These are phyloP conservation scores for Drosophila pachea DNA, from an alignment of 1,140 invertebrate species.

Conservation along the genomic window DNA sequence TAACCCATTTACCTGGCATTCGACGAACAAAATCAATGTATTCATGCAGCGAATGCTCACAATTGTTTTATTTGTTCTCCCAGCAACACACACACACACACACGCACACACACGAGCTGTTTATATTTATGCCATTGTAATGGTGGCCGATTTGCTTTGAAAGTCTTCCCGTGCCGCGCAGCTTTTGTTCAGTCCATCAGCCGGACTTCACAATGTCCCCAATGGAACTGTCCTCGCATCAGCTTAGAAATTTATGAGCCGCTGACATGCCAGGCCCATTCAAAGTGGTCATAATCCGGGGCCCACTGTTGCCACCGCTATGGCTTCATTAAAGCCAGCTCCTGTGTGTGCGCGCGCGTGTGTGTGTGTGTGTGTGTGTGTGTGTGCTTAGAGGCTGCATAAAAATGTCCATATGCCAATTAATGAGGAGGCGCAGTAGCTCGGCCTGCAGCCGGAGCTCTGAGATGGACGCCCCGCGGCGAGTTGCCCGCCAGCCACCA, in stretches of 20 bases:
- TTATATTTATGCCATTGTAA: conserved; percentile 14
- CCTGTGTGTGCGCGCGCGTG: conserved; percentile 7
- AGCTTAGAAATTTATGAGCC: conserved; percentile 61
- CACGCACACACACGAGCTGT: no score
- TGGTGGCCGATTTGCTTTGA: conserved; percentile 21
- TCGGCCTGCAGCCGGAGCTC: background rate
- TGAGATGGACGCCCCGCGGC: conserved; percentile 14
- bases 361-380: conserved; percentile 8
- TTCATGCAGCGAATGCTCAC: background rate
- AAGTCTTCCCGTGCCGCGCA: conserved; percentile 28
- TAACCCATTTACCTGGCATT: no score
- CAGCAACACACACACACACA: no score
- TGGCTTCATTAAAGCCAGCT: conserved; percentile 66
- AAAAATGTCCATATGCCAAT: conserved; percentile 70
- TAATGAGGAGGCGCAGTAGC: conserved; percentile 40
- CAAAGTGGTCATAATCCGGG: conserved; percentile 62
- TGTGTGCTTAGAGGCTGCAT: conserved; percentile 53
- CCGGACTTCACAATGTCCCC: conserved; percentile 30
- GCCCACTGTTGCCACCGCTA: conserved; percentile 30
- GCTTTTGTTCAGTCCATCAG: conserved; percentile 33
- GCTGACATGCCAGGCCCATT: conserved; percentile 68
- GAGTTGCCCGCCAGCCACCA: conserved; percentile 26
- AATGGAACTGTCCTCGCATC: conserved; percentile 37
- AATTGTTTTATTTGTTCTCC: no score
- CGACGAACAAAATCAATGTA: no score